These are phyloP conservation scores for Andrena dorsata DNA, from an alignment of 2,888 invertebrate genomes.

Conservation along the genomic window DNA sequence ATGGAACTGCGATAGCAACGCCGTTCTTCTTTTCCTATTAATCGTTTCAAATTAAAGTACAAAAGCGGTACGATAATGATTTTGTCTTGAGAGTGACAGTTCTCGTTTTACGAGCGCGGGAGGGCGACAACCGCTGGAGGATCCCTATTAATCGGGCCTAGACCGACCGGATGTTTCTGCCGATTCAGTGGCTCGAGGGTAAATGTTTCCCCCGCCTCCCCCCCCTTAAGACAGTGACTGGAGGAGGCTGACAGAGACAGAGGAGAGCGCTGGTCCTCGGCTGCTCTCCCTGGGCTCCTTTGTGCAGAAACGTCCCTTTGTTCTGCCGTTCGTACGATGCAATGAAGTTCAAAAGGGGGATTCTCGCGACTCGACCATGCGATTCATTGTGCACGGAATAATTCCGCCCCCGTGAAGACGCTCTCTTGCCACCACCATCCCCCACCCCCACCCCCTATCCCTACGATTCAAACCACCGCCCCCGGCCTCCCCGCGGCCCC, in stretches of 20 bases:
- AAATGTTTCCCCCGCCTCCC: conserved; percentile 53
- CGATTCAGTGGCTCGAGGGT: conserved; percentile 33
- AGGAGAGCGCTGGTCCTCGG: conserved; percentile 17
- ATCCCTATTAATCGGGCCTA: conserved; percentile 34
- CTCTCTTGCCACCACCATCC: neutral
- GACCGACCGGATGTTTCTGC: conserved; percentile 25
- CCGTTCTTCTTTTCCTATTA: no score
- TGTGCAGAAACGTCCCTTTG: conserved; percentile 58
- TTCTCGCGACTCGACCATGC: conserved; percentile 43
- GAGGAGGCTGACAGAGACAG: conserved; percentile 10
- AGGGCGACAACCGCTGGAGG: neutral
- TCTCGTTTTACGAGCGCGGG: neutral
- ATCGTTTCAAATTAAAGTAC: no score
- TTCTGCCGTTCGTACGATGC: conserved; percentile 49
- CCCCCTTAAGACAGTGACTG: conserved; percentile 10
- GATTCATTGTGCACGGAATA: conserved; percentile 58
- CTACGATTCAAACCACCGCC: conserved; percentile 40
- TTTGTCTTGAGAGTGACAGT: neutral
- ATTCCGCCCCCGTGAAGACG: conserved; percentile 49
- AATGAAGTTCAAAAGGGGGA: conserved; percentile 61
- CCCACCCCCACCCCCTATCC: no score
- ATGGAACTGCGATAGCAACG: no score
- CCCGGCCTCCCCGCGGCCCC: conserved; percentile 1
- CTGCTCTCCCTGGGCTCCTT: conserved; percentile 35
- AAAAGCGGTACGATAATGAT: no score